A percentile compares a stretch with the other conserved stretches of the same genome.
phyloP scores from a whole-genome alignment of 2,797 vertebrate species.

The Rhinoraja longicauda region DNA sequence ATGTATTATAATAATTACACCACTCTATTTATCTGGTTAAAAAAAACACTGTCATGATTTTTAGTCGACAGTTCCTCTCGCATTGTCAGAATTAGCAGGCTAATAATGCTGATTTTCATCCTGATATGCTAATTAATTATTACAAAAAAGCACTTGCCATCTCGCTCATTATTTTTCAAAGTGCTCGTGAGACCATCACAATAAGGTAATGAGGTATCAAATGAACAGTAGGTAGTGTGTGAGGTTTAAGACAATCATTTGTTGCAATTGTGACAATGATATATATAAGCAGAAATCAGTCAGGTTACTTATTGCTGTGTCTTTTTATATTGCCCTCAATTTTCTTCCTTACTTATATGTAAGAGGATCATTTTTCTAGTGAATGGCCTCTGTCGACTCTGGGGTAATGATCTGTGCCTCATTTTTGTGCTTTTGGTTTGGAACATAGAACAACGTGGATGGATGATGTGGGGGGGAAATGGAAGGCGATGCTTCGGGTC shows the following conservation, averaged over 20 bases:
- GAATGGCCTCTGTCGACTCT: too few relatives aligned
- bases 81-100: constrained; percentile 24
- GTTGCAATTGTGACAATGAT: neutral
- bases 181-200: neutral
- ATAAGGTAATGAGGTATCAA: constrained; percentile 28
- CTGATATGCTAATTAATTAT: constrained; percentile 27
- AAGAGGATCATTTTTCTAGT: too few relatives aligned
- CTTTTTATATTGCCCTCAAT: too few relatives aligned
- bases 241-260: constrained; percentile 9
- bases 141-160: neutral
- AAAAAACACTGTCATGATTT: constrained; percentile 53
- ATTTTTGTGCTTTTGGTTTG: too few relatives aligned
- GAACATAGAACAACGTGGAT: too few relatives aligned
- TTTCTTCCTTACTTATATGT: neutral
- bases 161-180: neutral
- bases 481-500: too few relatives aligned
- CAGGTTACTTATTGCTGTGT: neutral
- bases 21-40: neutral
- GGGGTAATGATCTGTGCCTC: too few relatives aligned
- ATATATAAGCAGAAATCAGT: constrained; percentile 14
- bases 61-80: constrained; percentile 46
- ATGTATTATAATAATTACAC: constrained; percentile 56
- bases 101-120: constrained; percentile 31
- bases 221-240: neutral
- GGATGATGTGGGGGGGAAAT: too few relatives aligned